Base-by-base conservation (phyloP, 2,113 vertebrate species). In the Mobula birostris region DNA sequence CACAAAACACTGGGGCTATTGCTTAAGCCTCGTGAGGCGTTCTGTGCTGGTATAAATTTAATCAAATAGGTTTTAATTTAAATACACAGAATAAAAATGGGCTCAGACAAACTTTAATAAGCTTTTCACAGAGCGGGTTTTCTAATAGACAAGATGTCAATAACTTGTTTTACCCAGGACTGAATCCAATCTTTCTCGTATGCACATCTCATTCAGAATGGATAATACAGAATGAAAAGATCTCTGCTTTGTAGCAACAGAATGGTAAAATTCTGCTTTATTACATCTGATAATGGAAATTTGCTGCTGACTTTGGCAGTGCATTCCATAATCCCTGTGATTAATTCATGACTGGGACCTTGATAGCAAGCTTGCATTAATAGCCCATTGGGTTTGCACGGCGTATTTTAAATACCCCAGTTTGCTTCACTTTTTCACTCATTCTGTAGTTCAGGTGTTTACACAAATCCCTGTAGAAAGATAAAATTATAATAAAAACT, bases 31-130 rank as follows among this genome's bases (percentile, higher is more conserved):
- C 91, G 12, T 56, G 21, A 72, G 91, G 91, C 68, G 56, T 93
- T 93, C 19, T 29, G 24, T 27, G 21, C 32, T 48, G 40, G 68
- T 74, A 48, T 93, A 93, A 93, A 76, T 76, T 76, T 40, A 93
- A 74, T 66, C 72, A 70, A 93, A 93, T 56, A 56, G 91, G 40
- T 93, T 93, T 93, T 93, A 90, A 93, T 93, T 93, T 93, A 74
- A 93, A 74, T 56, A 93, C 40, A 76, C 91, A 56, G 91, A 74
- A 93, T 74, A 48, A 93, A 93, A 90, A 93, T 12, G 3, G 91
- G 70, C 72, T 76, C 70, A 56, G 40, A 56, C 68, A 74, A 93
- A 93, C 91, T 93, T 93, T 93, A 93, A 93, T 93, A 76, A 48
- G 70, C 68, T 29, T 93, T 72, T 12, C 68, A 74, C 48, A 11